Base-by-base conservation (phyloP, 2,888 invertebrate species). In the Nematopogon swammerdamellus region DNA sequence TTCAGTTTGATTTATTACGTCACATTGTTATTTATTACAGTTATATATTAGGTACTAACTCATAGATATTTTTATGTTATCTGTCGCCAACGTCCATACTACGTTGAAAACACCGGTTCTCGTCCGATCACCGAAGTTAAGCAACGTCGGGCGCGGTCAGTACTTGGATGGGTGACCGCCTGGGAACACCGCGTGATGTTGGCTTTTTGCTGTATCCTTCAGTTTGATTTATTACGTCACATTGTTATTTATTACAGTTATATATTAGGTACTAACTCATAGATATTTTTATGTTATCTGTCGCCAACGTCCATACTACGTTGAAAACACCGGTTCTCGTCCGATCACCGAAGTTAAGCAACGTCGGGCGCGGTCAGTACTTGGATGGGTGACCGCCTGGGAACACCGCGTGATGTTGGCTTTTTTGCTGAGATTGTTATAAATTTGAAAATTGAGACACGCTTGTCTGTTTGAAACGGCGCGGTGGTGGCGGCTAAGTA, bases 101-200 rank as follows among this genome's bases (percentile, higher is more conserved):
- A 72, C 63, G 69, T 70, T 72, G 70, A 72, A 70, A 57, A 68
- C 72, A 71, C 72, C 70, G 72, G 70, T 70, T 73, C 72, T 73
- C 73, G 72, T 74, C 73, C 72, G 73, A 74, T 74, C 73, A 74
- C 74, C 72, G 73, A 72, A 72, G 71, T 72, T 70, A 74, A 72
- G 71, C 72, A 73, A 70, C 71, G 65, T 72, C 68, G 72, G 73
- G 71, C 72, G 72, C 62, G 68, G 68, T 74, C 68, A 73, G 72
- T 74, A 74, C 73, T 72, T 74, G 70, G 72, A 72, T 74, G 72
- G 72, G 72, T 72, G 73, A 73, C 72, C 70, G 70, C 71, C 67
- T 70, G 70, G 70, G 70, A 71, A 70, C 69, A 71, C 70, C 65
- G 59, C 68, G 68, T 70, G 67, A 61, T 60, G 67, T 69, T 68